A percentile compares a stretch with the other conserved stretches of the same genome.
Evolutionary conservation across 2,888 invertebrate species (phyloP).

Genomic region (Branchipolynoe longqiensis): DNA sequence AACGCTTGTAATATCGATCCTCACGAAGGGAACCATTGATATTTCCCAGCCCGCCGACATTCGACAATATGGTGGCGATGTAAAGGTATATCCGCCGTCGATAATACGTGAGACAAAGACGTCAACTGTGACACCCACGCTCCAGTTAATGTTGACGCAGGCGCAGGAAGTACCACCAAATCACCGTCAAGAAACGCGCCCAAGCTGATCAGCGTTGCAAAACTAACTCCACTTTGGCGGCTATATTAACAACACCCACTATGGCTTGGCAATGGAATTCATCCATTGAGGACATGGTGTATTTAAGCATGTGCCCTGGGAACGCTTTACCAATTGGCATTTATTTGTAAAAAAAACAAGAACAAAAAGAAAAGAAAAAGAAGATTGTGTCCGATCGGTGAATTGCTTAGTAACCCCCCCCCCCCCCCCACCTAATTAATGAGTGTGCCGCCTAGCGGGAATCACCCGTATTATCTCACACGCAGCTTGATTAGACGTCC

Average conservation of each 20-base stretch:
- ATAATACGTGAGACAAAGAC: slow-evolving; percentile 8
- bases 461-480: not conserved
- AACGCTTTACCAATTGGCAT: no score
- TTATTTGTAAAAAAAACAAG: no score
- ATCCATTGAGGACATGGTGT: no score
- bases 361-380: no score
- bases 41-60: not conserved
- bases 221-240: no score
- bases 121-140: not conserved
- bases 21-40: not conserved
- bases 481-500: slow-evolving; percentile 4
- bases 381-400: no score
- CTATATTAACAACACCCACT: not conserved
- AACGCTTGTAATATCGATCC: not conserved
- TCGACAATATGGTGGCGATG: not conserved
- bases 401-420: not conserved
- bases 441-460: slow-evolving; percentile 1
- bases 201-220: no score
- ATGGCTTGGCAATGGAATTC: no score
- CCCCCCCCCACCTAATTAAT: slow-evolving; percentile 6
- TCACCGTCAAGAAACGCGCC: no score
- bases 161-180: no score
- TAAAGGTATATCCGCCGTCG: not conserved
- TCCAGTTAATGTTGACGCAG: not conserved
- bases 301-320: no score